Evolutionary conservation across 2,113 vertebrate species (phyloP).

Genomic region (Nannospalax galili): DNA sequence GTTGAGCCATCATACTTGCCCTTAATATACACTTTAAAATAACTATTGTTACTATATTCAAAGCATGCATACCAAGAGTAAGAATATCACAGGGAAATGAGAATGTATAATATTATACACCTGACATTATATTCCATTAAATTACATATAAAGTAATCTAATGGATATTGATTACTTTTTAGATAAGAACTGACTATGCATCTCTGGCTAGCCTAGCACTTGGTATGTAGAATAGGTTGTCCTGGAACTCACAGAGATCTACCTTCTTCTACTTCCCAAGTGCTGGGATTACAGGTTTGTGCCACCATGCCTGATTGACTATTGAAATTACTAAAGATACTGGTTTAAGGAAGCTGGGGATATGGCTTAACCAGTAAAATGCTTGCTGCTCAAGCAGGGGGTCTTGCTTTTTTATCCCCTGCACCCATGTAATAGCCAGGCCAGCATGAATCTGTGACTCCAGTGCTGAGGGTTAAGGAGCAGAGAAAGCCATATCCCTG

Average conservation of each 20-base stretch:
- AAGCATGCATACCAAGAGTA: neutral
- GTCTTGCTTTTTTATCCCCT: no score
- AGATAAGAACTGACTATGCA: no score
- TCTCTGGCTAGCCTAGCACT: no score
- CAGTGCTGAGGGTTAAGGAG: neutral
- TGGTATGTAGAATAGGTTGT: no score
- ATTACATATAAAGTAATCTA: neutral
- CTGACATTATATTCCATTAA: neutral
- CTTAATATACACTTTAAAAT: neutral
- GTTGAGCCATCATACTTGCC: neutral
- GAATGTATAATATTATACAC: neutral
- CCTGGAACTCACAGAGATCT: no score
- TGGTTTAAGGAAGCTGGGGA: neutral
- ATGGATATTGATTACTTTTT: neutral
- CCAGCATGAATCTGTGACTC: neutral
- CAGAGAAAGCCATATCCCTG: neutral
- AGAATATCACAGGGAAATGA: neutral
- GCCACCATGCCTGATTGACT: no score
- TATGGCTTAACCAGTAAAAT: neutral
- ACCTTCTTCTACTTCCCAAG: no score
- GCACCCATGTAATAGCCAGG: neutral
- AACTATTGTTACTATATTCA: neutral
- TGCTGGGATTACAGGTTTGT: no score
- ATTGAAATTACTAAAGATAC: neutral
- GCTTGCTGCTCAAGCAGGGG: neutral